These are phyloP conservation scores for Apotomis turbidana DNA, from an alignment of 2,888 invertebrate genomes.

Conservation along the genomic window DNA sequence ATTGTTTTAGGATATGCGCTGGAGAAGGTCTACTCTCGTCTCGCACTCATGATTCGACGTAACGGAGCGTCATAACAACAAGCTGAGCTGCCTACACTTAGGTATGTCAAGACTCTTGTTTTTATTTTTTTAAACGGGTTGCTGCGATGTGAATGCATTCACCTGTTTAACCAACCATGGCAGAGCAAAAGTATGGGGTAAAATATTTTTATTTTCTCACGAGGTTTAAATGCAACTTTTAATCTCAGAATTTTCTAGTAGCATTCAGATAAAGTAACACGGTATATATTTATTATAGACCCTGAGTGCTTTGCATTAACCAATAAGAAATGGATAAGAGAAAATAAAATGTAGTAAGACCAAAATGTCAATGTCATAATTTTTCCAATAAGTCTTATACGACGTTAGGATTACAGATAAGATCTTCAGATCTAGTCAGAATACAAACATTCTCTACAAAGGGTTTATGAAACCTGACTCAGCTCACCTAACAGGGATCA, in stretches of 20 bases:
- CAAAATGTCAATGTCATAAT: not conserved
- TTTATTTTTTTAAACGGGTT: not conserved
- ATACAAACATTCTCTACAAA: conserved; percentile 1
- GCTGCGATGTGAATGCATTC: not conserved
- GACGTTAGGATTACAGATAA: not conserved
- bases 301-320: no score
- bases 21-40: conserved; percentile 49
- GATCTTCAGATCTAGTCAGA: not conserved
- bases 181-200: no score
- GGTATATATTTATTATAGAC: no score
- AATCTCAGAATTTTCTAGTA: no score
- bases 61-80: conserved; percentile 73
- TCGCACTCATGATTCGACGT: conserved; percentile 64
- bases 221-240: no score
- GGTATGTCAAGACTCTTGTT: conserved; percentile 57
- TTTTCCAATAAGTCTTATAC: not conserved
- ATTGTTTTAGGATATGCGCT: conserved; percentile 70
- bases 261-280: no score
- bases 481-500: conserved; percentile 56
- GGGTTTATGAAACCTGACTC: conserved; percentile 9
- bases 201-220: no score
- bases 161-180: no score
- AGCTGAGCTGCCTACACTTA: conserved; percentile 68
- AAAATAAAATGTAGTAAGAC: no score
- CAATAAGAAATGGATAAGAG: no score